Base-by-base conservation (phyloP, 2,113 vertebrate genomes). In the Lepus americanus region DNA sequence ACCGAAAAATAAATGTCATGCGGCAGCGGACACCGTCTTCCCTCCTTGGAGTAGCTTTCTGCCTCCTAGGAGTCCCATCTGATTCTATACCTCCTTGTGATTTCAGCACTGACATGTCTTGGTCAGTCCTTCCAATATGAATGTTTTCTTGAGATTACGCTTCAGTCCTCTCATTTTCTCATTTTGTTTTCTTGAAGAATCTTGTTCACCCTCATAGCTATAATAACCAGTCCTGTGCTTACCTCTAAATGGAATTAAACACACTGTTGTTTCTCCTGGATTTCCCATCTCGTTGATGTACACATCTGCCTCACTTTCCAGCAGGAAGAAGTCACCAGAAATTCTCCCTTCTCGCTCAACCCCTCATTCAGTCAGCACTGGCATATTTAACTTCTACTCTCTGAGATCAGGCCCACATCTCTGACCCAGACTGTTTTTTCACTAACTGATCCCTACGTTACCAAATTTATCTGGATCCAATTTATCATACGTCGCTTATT, bases 81-180 rank as follows among this genome's bases (percentile, higher is more conserved):
- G 31, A 76, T 39, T 53, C 83, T 33, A 92, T 25, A 72, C 10
- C 78, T 95, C 66, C 55, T 92, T 20, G 55, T 67, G 92, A 80
- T 53, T 90, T 27, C 70, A 72, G 80, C 67, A 92, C 0, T 67
- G 80, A 76, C 3, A 3, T 79, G 70, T 73, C 59, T 73, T 74
- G 90, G 86, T 49, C 63, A 85, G 29, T 77, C 67, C 72, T 73
- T 95, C 87, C 66, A 87, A 90, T 63, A 44, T 77, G 72, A 87
- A 63, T 92, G 59, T 89, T 90, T 94, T 88, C 84, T 78, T 94
- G 69, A 95, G 64, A 39, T 93, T 31, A 92, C 12, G 85, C 53
- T 70, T 94, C 23, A 89, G 53, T 25, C 25, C 19, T 74, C 55
- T 87, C 70, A n/a, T 69, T 88, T 93, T 79, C 29, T 83, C 76